phyloP scores from a whole-genome alignment of 1,140 invertebrate species.

The Teleogryllus occipitalis region DNA sequence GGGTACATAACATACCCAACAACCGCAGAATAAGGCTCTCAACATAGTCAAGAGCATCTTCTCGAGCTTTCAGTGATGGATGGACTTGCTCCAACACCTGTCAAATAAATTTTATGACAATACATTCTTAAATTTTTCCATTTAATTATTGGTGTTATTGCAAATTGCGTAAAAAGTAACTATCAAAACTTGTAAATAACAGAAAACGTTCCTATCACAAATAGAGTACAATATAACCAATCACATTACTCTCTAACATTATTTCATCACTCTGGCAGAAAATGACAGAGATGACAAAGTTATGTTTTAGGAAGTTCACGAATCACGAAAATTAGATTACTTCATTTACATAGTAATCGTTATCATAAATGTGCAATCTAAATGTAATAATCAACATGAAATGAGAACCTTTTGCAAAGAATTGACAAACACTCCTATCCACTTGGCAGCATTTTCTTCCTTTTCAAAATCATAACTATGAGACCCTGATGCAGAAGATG shows the following conservation, averaged over 20 bases:
- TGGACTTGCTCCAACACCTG: conserved; percentile 88
- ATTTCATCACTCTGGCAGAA: not conserved
- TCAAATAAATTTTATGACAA: conserved; percentile 25
- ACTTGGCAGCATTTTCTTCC: conserved; percentile 78
- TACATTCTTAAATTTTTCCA: not conserved
- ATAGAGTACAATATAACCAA: not conserved
- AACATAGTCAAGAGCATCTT: conserved; percentile 88
- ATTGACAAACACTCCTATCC: conserved; percentile 78
- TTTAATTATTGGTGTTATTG: conserved; percentile 2
- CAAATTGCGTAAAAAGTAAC: not conserved
- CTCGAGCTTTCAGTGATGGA: conserved; percentile 71
- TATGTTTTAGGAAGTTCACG: too few species aligned
- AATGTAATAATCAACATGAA: not conserved
- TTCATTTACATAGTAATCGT: too few species aligned
- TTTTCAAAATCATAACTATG: conserved; percentile 79
- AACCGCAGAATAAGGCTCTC: conserved; percentile 84
- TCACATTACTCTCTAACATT: conserved; percentile 7
- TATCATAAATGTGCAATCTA: too few species aligned
- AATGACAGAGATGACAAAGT: too few species aligned
- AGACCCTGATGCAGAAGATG: conserved; percentile 46
- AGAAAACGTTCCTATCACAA: conserved; percentile 10
- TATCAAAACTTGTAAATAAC: not conserved
- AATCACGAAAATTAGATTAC: not conserved
- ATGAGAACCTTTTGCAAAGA: conserved; percentile 60
- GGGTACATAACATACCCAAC: conserved; percentile 77